These are phyloP conservation scores for Amphimedon queenslandica DNA, from an alignment of 37 sponge, comb jelly and placozoan genomes.

Conservation along the genomic window DNA sequence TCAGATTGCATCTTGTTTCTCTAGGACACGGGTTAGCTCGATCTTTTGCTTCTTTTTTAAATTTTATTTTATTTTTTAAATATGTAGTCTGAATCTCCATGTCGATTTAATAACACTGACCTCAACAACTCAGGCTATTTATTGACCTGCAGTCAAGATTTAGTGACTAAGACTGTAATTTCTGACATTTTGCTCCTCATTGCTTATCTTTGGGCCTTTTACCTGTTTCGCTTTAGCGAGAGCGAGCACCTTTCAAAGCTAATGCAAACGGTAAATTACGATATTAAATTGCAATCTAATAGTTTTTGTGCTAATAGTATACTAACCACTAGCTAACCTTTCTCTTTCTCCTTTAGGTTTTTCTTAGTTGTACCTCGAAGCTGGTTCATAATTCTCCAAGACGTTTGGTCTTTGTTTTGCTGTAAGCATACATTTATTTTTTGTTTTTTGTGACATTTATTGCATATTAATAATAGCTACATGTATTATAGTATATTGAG, in stretches of 20 bases:
- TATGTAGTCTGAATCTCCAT: no score
- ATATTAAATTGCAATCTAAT: no score
- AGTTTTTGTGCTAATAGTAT: not conserved
- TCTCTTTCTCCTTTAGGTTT: not conserved
- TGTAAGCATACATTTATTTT: no score
- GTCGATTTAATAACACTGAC: no score
- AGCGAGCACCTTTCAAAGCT: constrained; percentile 51
- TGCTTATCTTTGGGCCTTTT: constrained; percentile 66
- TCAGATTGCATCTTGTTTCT: constrained; percentile 64
- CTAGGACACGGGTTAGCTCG: constrained; percentile 51
- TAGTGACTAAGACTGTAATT: not conserved
- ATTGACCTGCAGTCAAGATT: not conserved
- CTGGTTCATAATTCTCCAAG: not conserved
- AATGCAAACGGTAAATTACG: constrained; percentile 49
- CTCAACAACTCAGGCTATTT: no score
- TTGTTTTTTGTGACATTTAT: no score
- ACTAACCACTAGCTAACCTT: not conserved
- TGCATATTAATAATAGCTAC: not conserved
- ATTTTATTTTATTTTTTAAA: no score
- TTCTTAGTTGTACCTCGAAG: not conserved
- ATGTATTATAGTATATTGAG: not conserved
- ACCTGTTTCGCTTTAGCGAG: constrained; percentile 51
- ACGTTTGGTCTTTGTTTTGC: not conserved
- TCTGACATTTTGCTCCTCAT: constrained; percentile 55
- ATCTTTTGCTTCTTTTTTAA: no score